A percentile compares a stretch with the other conserved stretches of the same genome.
Conservation (phyloP, 2,888 invertebrate genomes). For the Caenorhabditis virilis region DNA sequence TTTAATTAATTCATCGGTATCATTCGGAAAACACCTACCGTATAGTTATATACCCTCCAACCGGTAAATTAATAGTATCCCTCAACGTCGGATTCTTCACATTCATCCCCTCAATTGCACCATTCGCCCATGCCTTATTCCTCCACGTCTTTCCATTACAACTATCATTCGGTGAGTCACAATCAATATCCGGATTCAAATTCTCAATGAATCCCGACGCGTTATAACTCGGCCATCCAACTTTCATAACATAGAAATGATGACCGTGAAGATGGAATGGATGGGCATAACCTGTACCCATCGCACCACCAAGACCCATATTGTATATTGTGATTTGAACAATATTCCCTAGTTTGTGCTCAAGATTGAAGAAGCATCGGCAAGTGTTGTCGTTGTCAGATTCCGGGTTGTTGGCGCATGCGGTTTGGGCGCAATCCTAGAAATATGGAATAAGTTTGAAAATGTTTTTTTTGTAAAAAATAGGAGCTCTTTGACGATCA, state of each 20-base stretch:
- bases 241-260: constrained; percentile 64
- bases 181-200: constrained; percentile 48
- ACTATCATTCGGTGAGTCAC: constrained; percentile 13
- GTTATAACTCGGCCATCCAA: constrained; percentile 60
- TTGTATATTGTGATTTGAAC: constrained; percentile 64
- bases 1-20: too few relatives aligned
- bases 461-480: too few relatives aligned
- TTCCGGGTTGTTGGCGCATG: constrained; percentile 25
- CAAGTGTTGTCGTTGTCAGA: constrained; percentile 51
- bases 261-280: constrained; percentile 64
- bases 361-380: constrained; percentile 59
- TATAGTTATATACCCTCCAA: constrained; percentile 68
- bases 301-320: constrained; percentile 60
- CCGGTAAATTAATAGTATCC: constrained; percentile 68
- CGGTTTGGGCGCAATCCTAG: too few relatives aligned
- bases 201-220: constrained; percentile 45
- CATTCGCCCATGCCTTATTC: constrained; percentile 48
- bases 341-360: constrained; percentile 57
- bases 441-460: constrained; percentile 30
- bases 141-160: constrained; percentile 43
- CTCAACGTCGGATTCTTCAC: constrained; percentile 58
- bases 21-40: constrained; percentile 40
- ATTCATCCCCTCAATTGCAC: constrained; percentile 55
- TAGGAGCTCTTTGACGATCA: too few relatives aligned
- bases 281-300: constrained; percentile 58